Evolutionary conservation across 1,140 invertebrate species (phyloP).

Genomic region (Cydia strobilella): DNA sequence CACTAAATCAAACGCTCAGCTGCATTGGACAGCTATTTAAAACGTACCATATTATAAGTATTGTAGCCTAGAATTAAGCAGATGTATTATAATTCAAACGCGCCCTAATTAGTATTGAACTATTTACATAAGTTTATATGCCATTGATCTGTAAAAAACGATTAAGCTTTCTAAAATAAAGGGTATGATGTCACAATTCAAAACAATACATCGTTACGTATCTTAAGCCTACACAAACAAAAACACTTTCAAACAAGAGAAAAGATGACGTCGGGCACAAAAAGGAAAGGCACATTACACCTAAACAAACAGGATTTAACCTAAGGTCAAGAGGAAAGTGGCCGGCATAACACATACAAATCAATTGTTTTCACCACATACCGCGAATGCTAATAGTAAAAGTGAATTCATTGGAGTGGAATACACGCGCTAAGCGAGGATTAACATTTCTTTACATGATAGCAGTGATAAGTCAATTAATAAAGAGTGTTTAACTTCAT

Average conservation of each 20-base stretch:
- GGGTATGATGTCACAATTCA: neutral
- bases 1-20: no score
- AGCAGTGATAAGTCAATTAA: neutral
- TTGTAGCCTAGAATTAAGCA: no score
- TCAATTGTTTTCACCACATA: conserved; percentile 60
- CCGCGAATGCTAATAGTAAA: conserved; percentile 59
- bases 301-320: conserved; percentile 27
- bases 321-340: conserved; percentile 42
- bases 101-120: no score
- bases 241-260: neutral
- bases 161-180: neutral
- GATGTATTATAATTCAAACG: no score
- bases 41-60: no score
- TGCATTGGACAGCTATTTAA: no score
- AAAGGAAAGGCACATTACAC: conserved; percentile 23
- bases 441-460: neutral
- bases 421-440: neutral
- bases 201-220: conserved; percentile 2
- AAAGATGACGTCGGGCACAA: neutral
- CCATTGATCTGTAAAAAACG: no score
- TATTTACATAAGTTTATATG: no score
- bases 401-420: conserved; percentile 45
- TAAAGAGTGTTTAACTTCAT: no score
- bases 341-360: conserved; percentile 45
- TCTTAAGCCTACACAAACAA: neutral